Conservation (phyloP, 1,140 invertebrate genomes). For the Bombus superbus region DNA sequence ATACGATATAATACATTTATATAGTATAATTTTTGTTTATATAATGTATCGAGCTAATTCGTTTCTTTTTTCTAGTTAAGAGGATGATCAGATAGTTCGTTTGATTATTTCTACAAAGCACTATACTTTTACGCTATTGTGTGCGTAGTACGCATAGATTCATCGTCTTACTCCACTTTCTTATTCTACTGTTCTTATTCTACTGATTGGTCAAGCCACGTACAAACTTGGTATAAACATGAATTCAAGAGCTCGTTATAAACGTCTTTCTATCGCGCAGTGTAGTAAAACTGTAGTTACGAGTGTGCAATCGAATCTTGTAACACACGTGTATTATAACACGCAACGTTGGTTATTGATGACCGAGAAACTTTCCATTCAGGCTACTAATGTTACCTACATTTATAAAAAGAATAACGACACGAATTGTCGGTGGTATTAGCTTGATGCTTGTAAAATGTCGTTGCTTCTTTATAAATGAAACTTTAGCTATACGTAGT, state of each 20-base stretch:
- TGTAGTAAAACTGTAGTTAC: not conserved
- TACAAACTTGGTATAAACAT: too few relatives aligned
- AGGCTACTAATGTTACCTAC: not conserved
- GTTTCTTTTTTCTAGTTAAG: not conserved
- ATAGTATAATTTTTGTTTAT: too few relatives aligned
- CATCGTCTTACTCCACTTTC: not conserved
- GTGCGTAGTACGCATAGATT: not conserved
- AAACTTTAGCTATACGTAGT: not conserved
- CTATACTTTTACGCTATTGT: not conserved
- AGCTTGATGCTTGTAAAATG: not conserved
- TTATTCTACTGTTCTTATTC: not conserved
- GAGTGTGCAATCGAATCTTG: not conserved
- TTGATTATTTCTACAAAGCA: not conserved
- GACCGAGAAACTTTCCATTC: not conserved
- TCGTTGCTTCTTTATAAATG: not conserved
- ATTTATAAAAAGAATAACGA: not conserved
- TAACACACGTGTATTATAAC: not conserved
- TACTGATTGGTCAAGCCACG: not conserved
- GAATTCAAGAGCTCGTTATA: not conserved
- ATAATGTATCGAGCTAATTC: too few relatives aligned
- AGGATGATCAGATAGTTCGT: too few relatives aligned
- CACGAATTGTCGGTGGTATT: not conserved
- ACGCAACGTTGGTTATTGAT: not conserved
- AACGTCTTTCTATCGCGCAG: not conserved
- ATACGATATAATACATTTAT: too few relatives aligned